phyloP scores from a whole-genome alignment of 2,888 invertebrate genomes.

The Callosobruchus maculatus region DNA sequence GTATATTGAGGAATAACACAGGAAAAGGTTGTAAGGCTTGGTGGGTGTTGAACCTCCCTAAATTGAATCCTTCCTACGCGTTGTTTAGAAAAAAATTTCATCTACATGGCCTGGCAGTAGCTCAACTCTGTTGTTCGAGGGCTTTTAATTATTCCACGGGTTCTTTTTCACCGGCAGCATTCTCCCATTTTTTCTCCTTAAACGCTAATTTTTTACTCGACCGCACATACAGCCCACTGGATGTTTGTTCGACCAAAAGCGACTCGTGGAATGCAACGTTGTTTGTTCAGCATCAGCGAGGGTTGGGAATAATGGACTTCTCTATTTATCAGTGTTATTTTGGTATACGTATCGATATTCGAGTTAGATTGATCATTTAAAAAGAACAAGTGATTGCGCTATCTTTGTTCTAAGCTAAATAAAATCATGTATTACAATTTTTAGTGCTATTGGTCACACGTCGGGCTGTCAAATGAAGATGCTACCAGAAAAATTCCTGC shows the following conservation, averaged over 20 bases:
- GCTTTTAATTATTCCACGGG: background rate
- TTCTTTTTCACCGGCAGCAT: background rate
- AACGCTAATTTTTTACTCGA: background rate
- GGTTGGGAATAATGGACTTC: background rate
- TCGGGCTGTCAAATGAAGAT: no score
- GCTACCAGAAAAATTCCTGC: no score
- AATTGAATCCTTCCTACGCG: background rate
- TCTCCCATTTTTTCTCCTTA: background rate
- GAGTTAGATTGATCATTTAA: no score
- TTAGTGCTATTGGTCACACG: no score
- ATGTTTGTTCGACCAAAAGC: background rate
- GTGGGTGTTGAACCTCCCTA: no score
- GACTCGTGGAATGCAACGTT: background rate
- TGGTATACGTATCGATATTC: no score
- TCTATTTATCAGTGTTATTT: background rate
- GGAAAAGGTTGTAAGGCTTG: no score
- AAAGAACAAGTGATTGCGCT: no score
- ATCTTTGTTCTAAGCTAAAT: no score
- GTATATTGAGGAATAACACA: no score
- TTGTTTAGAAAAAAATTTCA: background rate
- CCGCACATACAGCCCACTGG: background rate
- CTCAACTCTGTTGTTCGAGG: background rate
- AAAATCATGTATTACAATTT: no score
- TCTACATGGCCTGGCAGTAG: background rate
- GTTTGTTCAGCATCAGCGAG: background rate